These are phyloP conservation scores for Rhincodon typus DNA, from an alignment of 2,797 vertebrate species.

Conservation along the genomic window DNA sequence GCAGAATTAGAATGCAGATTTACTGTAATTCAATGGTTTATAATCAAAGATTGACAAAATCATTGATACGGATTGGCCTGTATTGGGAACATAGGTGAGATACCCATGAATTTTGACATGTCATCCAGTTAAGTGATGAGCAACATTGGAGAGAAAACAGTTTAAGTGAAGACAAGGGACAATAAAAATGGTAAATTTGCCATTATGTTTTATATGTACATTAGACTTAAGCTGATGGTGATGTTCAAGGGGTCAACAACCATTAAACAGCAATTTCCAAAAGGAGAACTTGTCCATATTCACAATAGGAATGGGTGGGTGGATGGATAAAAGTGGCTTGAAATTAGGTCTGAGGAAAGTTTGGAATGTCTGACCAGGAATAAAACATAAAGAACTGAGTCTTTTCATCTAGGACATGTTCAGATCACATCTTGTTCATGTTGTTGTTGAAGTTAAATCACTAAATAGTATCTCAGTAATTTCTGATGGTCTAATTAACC, in stretches of 20 bases:
- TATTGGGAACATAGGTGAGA: too few species aligned
- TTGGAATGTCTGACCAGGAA: neutral
- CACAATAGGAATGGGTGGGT: neutral
- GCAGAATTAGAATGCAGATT: too few species aligned
- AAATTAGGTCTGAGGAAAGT: neutral
- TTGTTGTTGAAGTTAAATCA: too few species aligned
- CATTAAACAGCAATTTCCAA: neutral
- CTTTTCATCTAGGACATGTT: neutral
- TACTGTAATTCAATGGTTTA: too few species aligned
- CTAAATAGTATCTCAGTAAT: too few species aligned
- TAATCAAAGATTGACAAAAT: too few species aligned
- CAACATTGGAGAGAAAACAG: neutral
- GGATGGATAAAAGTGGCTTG: neutral
- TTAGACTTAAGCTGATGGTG: neutral
- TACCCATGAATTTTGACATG: too few species aligned
- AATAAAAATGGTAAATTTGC: neutral
- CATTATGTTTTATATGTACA: neutral
- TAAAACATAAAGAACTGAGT: neutral
- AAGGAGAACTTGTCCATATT: neutral
- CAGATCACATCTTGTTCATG: too few species aligned
- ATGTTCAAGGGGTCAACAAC: neutral
- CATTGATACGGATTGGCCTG: too few species aligned
- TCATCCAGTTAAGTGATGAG: neutral
- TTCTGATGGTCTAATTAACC: too few species aligned
- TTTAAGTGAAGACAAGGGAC: neutral